Evolutionary conservation across 2,113 vertebrate genomes (phyloP).

Genomic region (Heterotilapia buettikoferi): DNA sequence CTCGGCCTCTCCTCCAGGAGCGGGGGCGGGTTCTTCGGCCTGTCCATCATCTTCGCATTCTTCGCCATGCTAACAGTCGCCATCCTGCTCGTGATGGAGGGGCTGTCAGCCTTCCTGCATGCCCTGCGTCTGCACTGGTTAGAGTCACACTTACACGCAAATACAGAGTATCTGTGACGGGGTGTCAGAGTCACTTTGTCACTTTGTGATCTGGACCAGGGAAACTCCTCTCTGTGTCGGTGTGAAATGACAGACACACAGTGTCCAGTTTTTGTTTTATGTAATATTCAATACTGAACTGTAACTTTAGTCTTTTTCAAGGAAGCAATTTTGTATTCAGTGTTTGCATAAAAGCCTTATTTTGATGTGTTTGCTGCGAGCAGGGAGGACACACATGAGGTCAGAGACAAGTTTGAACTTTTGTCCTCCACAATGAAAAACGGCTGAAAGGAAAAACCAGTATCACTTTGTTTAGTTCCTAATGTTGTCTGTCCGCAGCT

Average conservation of each 20-base stretch:
- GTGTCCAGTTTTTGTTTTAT: not conserved
- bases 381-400: not conserved
- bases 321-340: not conserved
- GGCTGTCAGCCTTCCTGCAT: constrained; percentile 93
- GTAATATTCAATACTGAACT: not conserved
- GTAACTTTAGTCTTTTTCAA: not conserved
- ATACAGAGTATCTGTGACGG: rapidly evolving
- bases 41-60: constrained; percentile 85
- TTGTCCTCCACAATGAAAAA: not conserved
- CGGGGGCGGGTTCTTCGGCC: constrained; percentile 78
- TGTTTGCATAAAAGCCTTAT: not conserved
- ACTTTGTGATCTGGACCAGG: not conserved
- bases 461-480: not conserved
- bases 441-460: not conserved
- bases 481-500: not conserved
- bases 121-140: constrained; percentile 96
- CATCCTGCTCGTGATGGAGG: constrained; percentile 97
- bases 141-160: constrained; percentile 34
- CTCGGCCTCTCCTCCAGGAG: constrained; percentile 77
- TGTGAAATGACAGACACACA: not conserved
- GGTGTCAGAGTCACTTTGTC: not conserved
- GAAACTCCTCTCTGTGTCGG: not conserved
- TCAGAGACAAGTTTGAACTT: not conserved
- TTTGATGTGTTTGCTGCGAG: not conserved
- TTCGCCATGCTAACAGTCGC: constrained; percentile 89